These are phyloP conservation scores for Circaetus cinerascens DNA, from an alignment of 2,113 vertebrate species.

Conservation along the genomic window DNA sequence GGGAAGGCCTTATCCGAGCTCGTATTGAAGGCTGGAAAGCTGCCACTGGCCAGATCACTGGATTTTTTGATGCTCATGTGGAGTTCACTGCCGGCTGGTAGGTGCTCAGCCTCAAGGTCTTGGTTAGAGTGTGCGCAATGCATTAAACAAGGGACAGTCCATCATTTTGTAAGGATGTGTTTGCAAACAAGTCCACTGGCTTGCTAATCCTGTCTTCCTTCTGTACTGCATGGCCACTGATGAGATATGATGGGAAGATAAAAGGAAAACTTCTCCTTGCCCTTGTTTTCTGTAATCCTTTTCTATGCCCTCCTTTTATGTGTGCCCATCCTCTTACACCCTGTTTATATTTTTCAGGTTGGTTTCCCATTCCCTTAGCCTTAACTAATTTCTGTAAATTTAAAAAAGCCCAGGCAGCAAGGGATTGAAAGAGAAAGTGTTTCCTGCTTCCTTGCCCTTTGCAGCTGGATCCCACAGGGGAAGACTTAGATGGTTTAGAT, in stretches of 20 bases:
- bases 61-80: slow-evolving; percentile 96
- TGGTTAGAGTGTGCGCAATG: too few relatives aligned
- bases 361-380: background rate
- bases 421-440: background rate
- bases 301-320: background rate
- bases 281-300: background rate
- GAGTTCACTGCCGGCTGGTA: slow-evolving; percentile 97
- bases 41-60: slow-evolving; percentile 89
- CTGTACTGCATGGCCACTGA: background rate
- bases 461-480: background rate
- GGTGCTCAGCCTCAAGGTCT: slow-evolving; percentile 3
- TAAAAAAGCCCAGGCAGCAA: background rate
- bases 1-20: slow-evolving; percentile 94
- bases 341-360: background rate
- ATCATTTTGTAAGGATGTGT: background rate
- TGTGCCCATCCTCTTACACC: accelerated
- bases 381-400: background rate
- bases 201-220: background rate
- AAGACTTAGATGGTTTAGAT: background rate
- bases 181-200: background rate
- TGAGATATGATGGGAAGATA: background rate
- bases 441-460: background rate
- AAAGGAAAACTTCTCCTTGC: background rate
- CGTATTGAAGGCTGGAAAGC: slow-evolving; percentile 96
- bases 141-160: background rate